Evolutionary conservation across 2,888 invertebrate genomes (phyloP).

Genomic region (Acleris laterana): DNA sequence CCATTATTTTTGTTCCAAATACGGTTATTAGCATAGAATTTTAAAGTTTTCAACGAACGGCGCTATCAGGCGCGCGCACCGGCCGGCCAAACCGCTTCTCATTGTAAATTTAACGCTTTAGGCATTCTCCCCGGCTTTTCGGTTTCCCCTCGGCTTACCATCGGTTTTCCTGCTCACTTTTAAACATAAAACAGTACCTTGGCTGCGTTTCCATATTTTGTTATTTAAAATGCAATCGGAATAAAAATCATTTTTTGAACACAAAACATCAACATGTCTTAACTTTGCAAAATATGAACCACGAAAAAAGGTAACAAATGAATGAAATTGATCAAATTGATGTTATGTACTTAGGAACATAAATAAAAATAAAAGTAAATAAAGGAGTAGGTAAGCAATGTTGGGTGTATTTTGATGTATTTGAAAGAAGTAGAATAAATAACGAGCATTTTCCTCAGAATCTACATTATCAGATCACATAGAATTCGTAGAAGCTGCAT

Average conservation of each 20-base stretch:
- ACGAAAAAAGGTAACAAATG: too few species aligned
- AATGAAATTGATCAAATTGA: too few species aligned
- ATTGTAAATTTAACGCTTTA: constrained; percentile 62
- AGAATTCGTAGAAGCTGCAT: neutral
- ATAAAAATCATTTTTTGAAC: too few species aligned
- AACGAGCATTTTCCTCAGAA: constrained; percentile 6
- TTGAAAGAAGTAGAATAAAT: constrained; percentile 6
- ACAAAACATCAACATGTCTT: too few species aligned
- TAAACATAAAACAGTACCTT: constrained; percentile 51
- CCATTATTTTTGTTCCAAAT: constrained; percentile 15
- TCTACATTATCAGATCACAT: constrained; percentile 19
- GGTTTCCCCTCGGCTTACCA: constrained; percentile 49
- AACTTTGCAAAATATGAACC: too few species aligned
- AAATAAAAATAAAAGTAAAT: too few species aligned
- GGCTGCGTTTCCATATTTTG: neutral
- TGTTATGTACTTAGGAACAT: too few species aligned
- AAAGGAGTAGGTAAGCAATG: too few species aligned
- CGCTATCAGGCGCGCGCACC: constrained; percentile 34
- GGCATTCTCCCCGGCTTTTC: constrained; percentile 55
- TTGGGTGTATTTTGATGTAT: too few species aligned
- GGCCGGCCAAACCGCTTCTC: constrained; percentile 48
- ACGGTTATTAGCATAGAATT: constrained; percentile 48
- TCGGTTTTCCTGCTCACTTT: constrained; percentile 48
- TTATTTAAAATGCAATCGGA: neutral
- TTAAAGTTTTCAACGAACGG: constrained; percentile 47